Percentiles rank a stretch among this genome's conserved stretches.
These are phyloP conservation scores for Zaprionus gabonicus DNA, from an alignment of 1,140 invertebrate genomes.

Conservation along the genomic window DNA sequence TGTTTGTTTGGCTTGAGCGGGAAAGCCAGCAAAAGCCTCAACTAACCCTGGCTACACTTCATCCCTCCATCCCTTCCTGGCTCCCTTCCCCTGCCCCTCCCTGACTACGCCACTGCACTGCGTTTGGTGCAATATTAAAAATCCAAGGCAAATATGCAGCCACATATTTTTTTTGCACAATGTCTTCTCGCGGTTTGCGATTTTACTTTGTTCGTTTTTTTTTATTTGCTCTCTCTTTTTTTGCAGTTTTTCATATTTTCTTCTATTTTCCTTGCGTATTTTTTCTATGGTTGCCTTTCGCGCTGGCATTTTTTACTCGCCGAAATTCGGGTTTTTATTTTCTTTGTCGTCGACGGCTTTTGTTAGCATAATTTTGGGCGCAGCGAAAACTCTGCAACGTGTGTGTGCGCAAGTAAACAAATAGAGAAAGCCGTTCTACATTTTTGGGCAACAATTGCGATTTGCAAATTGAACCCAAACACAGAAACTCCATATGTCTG, in stretches of 20 bases:
- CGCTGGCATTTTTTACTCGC: constrained; percentile 4
- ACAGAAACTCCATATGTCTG: neutral
- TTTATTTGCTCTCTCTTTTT: constrained; percentile 30
- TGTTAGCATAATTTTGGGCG: constrained; percentile 76
- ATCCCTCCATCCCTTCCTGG: neutral
- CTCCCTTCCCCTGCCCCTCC: neutral
- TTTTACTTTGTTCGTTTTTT: constrained; percentile 16
- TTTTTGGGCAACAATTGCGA: constrained; percentile 70
- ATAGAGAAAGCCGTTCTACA: constrained; percentile 36
- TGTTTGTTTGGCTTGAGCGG: constrained; percentile 25
- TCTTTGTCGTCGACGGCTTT: constrained; percentile 60
- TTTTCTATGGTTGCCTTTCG: constrained; percentile 3
- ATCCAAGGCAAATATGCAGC: constrained; percentile 78
- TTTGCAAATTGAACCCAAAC: constrained; percentile 69
- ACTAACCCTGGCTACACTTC: neutral
- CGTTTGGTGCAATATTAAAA: constrained; percentile 78
- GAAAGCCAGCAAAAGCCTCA: neutral
- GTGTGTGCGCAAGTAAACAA: constrained; percentile 46
- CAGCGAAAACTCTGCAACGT: constrained; percentile 35
- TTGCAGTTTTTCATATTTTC: constrained; percentile 13
- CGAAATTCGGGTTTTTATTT: constrained; percentile 10
- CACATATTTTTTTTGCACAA: constrained; percentile 54
- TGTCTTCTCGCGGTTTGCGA: constrained; percentile 34
- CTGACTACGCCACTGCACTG: constrained; percentile 6
- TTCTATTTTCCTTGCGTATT: constrained; percentile 9